These are phyloP conservation scores for Tetanocera ferruginea DNA, from an alignment of 2,888 invertebrate species.

Conservation along the genomic window DNA sequence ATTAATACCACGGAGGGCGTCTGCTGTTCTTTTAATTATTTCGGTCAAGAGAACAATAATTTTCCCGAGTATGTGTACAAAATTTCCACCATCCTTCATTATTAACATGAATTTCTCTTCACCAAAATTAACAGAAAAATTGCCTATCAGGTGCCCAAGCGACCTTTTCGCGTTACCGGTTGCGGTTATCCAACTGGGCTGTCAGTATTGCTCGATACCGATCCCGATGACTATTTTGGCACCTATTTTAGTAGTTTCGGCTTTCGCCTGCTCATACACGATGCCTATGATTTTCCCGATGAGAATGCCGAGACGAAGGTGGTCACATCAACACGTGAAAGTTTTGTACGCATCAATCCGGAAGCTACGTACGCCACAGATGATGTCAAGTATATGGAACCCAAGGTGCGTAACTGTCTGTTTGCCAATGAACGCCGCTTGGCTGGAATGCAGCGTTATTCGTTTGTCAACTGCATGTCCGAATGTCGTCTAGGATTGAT, in stretches of 20 bases:
- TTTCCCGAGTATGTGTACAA: conserved; percentile 59
- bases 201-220: conserved; percentile 73
- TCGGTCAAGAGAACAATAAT: conserved; percentile 67
- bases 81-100: background rate
- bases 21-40: conserved; percentile 80
- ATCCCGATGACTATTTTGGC: conserved; percentile 75
- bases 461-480: conserved; percentile 77
- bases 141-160: conserved; percentile 65
- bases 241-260: conserved; percentile 75
- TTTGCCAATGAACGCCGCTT: conserved; percentile 72
- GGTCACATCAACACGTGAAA: conserved; percentile 73
- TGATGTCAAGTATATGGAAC: conserved; percentile 71
- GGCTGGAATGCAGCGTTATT: conserved; percentile 71
- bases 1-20: conserved; percentile 72
- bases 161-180: conserved; percentile 75
- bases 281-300: conserved; percentile 76
- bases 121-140: conserved; percentile 57
- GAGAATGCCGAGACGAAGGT: conserved; percentile 75
- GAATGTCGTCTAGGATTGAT: conserved; percentile 72
- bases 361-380: conserved; percentile 76
- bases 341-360: conserved; percentile 76
- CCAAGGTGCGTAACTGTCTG: conserved; percentile 73
- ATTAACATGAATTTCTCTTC: too few species aligned
- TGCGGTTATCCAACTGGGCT: conserved; percentile 80
- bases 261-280: conserved; percentile 76